phyloP scores from a whole-genome alignment of 2,797 vertebrate genomes.

The Sebastolobus altivelis region DNA sequence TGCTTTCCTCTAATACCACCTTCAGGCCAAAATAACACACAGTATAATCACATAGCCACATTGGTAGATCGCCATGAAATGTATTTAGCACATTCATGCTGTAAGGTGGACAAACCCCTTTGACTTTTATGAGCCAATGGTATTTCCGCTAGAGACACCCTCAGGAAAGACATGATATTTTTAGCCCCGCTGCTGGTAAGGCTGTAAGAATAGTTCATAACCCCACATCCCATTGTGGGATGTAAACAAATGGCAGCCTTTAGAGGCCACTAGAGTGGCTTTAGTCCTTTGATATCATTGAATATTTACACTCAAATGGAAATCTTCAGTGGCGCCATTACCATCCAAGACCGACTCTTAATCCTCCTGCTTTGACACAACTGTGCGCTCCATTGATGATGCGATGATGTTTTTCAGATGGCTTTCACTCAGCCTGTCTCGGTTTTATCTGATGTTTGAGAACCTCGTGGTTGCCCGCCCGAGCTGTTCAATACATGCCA shows the following conservation, averaged over 20 bases:
- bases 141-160: constrained; percentile 41
- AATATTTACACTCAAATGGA: constrained; percentile 5
- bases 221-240: neutral
- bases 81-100: neutral
- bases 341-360: neutral
- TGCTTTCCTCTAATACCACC: neutral
- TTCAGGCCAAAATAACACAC: neutral
- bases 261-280: neutral
- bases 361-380: constrained; percentile 2
- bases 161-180: constrained; percentile 37
- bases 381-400: neutral
- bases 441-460: constrained; percentile 32
- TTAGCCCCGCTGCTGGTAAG: neutral
- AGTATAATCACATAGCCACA: neutral
- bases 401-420: constrained; percentile 42
- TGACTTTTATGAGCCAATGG: constrained; percentile 10
- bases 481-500: constrained; percentile 25
- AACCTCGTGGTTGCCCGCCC: neutral
- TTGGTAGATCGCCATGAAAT: neutral
- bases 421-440: constrained; percentile 12
- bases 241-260: neutral
- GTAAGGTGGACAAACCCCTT: neutral
- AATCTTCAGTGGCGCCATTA: neutral
- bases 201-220: constrained; percentile 8
- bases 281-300: neutral